Conservation (phyloP, 2,113 vertebrate species). For the Zingel zingel region DNA sequence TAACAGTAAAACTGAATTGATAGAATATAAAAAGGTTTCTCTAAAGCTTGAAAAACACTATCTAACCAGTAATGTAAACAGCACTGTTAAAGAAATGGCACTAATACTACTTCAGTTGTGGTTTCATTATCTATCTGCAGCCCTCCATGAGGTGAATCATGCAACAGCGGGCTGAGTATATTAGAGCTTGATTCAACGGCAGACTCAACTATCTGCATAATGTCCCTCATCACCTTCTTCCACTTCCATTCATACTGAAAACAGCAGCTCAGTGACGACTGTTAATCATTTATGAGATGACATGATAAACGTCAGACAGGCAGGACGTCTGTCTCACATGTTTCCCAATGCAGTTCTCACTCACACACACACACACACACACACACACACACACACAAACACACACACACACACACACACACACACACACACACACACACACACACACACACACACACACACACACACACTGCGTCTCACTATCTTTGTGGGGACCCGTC, state of each 20-base stretch:
- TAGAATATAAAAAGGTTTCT: not conserved
- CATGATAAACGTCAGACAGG: conserved; percentile 33
- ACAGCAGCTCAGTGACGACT: conserved; percentile 13
- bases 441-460: not conserved
- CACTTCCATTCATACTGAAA: conserved; percentile 39
- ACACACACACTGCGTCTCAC: conserved; percentile 11
- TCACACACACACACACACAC: conserved; percentile 28
- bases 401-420: conserved; percentile 9
- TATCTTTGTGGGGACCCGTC: too few relatives aligned
- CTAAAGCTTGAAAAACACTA: not conserved
- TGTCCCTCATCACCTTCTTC: conserved; percentile 24
- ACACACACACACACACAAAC: conserved; percentile 29
- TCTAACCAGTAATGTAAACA: not conserved
- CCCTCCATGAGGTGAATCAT: conserved; percentile 31
- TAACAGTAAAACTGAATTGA: not conserved
- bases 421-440: conserved; percentile 7
- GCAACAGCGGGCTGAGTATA: conserved; percentile 21
- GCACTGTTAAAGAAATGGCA: conserved; percentile 11
- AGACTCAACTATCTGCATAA: conserved; percentile 39
- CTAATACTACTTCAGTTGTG: not conserved
- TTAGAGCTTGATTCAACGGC: not conserved
- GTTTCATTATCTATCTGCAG: conserved; percentile 33
- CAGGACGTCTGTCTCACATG: conserved; percentile 15
- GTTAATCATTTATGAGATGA: conserved; percentile 36
- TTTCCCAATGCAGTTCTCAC: conserved; percentile 31